Conservation (phyloP, 2,113 vertebrate species). For the Alces alces region DNA sequence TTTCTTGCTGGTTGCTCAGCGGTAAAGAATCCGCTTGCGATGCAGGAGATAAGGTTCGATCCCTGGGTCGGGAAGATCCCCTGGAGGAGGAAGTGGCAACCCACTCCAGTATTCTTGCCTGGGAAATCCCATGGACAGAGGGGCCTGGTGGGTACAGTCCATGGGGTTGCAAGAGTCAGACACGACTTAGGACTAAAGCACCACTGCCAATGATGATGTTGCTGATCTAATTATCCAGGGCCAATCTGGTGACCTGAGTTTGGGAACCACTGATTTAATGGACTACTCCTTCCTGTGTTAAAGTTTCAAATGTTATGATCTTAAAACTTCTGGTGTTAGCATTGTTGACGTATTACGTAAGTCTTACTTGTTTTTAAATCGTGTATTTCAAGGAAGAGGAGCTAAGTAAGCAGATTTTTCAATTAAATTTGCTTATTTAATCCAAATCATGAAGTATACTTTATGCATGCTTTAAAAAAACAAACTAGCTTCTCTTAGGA, state of each 20-base stretch:
- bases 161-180: neutral
- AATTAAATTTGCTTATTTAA: neutral
- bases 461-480: neutral
- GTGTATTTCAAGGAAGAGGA: neutral
- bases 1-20: neutral
- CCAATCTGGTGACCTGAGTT: neutral
- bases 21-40: neutral
- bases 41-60: neutral
- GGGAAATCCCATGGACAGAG: neutral
- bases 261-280: neutral
- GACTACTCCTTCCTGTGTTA: neutral
- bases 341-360: neutral
- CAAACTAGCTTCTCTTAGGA: neutral
- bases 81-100: neutral
- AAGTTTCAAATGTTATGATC: neutral
- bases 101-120: neutral
- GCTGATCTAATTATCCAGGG: neutral
- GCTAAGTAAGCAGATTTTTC: slow-evolving; percentile 3
- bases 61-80: neutral
- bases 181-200: neutral
- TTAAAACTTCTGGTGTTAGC: neutral
- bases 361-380: neutral
- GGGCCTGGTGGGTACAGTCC: neutral
- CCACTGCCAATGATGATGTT: neutral
- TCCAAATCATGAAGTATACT: neutral